phyloP scores from a whole-genome alignment of 2,888 invertebrate genomes.

The Trichogramma evanescens region DNA sequence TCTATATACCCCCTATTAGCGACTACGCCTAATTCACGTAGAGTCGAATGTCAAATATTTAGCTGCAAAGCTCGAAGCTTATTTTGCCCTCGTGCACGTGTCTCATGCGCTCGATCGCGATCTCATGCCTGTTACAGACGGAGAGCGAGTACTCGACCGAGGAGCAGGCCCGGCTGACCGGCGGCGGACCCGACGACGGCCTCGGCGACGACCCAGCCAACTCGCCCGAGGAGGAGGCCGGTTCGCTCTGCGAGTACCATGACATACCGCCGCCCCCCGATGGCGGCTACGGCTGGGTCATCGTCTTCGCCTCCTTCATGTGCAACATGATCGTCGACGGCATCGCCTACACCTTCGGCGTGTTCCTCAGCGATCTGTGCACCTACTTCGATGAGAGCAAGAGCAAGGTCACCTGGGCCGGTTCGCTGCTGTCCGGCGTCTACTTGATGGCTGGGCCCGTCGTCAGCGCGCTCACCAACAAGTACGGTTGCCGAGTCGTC shows the following conservation, averaged over 20 bases:
- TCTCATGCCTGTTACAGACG: slow-evolving; percentile 52
- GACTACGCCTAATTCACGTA: too few species aligned
- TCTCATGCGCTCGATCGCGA: too few species aligned
- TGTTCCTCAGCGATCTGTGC: slow-evolving; percentile 77
- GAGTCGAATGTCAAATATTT: too few species aligned
- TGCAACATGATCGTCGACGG: slow-evolving; percentile 98
- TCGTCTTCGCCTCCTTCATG: slow-evolving; percentile 93
- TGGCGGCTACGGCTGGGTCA: slow-evolving; percentile 90
- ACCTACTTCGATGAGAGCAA: slow-evolving; percentile 76
- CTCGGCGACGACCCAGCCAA: slow-evolving; percentile 56
- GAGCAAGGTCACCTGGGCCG: slow-evolving; percentile 87
- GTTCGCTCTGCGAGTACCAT: slow-evolving; percentile 62
- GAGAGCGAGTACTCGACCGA: slow-evolving; percentile 83
- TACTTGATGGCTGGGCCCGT: slow-evolving; percentile 93
- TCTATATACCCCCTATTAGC: too few species aligned
- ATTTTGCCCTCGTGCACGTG: too few species aligned
- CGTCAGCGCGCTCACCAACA: slow-evolving; percentile 92
- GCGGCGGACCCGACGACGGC: slow-evolving; percentile 58
- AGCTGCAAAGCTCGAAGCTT: too few species aligned
- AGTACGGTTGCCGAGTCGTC: slow-evolving; percentile 88
- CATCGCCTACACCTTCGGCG: slow-evolving; percentile 96
- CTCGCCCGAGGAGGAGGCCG: slow-evolving; percentile 50
- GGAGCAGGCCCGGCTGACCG: slow-evolving; percentile 73
- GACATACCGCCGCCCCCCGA: slow-evolving; percentile 82
- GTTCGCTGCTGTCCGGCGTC: slow-evolving; percentile 89